Percentiles rank a stretch among this genome's conserved stretches.
Evolutionary conservation across 2,797 vertebrate genomes (phyloP).

Genomic region (Catostomus latipinnis): DNA sequence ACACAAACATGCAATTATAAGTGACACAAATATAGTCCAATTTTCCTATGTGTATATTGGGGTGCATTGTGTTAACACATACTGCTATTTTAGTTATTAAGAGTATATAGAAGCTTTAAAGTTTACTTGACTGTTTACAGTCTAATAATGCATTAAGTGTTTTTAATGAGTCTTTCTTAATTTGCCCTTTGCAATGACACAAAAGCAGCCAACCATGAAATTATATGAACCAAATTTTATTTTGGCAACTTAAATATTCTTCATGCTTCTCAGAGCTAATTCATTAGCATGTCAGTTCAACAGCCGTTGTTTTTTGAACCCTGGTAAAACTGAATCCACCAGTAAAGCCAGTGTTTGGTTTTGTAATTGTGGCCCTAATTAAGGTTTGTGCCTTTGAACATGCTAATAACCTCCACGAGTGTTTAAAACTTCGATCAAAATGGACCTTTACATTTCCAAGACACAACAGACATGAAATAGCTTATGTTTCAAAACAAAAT

Average conservation of each 20-base stretch:
- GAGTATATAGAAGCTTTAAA: background rate
- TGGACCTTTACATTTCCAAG: slow-evolving; percentile 19
- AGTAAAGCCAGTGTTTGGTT: slow-evolving; percentile 41
- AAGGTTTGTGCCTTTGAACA: slow-evolving; percentile 15
- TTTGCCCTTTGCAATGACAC: slow-evolving; percentile 46
- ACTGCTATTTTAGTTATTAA: background rate
- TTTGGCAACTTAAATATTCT: slow-evolving; percentile 7
- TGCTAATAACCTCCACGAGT: slow-evolving; percentile 27
- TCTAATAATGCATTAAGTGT: background rate
- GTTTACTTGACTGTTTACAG: background rate
- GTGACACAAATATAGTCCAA: background rate
- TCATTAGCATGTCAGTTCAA: slow-evolving; percentile 23
- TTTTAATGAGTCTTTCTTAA: slow-evolving; percentile 33
- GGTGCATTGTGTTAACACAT: no score
- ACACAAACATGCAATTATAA: slow-evolving; percentile 3
- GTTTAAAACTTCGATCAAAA: slow-evolving; percentile 15
- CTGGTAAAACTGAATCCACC: background rate
- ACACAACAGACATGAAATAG: slow-evolving; percentile 59
- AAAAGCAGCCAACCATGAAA: slow-evolving; percentile 42
- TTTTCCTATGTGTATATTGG: background rate
- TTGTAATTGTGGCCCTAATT: slow-evolving; percentile 35
- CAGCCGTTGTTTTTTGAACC: slow-evolving; percentile 7
- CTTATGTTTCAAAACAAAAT: background rate
- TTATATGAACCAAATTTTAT: slow-evolving; percentile 19
- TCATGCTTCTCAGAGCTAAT: slow-evolving; percentile 12